A percentile compares a stretch with the other conserved stretches of the same genome.
Evolutionary conservation across 2,113 vertebrate genomes (phyloP).

Genomic region (Ia io): DNA sequence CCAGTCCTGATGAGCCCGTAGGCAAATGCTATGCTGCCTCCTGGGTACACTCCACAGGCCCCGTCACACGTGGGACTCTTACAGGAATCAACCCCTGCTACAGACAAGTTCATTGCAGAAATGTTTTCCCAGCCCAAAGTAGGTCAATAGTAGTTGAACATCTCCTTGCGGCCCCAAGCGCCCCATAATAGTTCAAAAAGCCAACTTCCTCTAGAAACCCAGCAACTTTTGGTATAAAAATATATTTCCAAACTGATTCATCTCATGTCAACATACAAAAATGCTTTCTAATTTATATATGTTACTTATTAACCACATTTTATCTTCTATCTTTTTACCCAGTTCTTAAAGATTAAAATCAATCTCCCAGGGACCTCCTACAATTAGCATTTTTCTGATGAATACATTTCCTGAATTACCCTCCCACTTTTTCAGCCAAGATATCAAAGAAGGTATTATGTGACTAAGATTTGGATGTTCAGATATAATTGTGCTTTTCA

Average conservation of each 20-base stretch:
- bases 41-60: too few relatives aligned
- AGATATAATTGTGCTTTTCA: background rate
- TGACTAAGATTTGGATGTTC: background rate
- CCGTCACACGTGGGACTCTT: background rate
- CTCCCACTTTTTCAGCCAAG: background rate
- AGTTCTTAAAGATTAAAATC: slow-evolving; percentile 51
- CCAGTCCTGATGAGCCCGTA: background rate
- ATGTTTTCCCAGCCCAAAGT: background rate
- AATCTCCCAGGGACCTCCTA: background rate
- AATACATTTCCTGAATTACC: background rate
- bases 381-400: slow-evolving; percentile 28
- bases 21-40: background rate
- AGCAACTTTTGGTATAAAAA: background rate
- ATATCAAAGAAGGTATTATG: background rate
- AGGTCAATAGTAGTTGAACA: background rate
- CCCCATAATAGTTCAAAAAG: background rate
- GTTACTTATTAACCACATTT: slow-evolving; percentile 55
- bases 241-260: background rate
- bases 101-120: background rate
- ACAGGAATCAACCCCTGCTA: background rate
- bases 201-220: background rate
- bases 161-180: background rate
- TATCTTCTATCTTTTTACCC: slow-evolving; percentile 29
- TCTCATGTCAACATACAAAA: background rate
- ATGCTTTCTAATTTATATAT: background rate